phyloP scores from a whole-genome alignment of 2,888 invertebrate genomes.

The Trachelus iudaicus region DNA sequence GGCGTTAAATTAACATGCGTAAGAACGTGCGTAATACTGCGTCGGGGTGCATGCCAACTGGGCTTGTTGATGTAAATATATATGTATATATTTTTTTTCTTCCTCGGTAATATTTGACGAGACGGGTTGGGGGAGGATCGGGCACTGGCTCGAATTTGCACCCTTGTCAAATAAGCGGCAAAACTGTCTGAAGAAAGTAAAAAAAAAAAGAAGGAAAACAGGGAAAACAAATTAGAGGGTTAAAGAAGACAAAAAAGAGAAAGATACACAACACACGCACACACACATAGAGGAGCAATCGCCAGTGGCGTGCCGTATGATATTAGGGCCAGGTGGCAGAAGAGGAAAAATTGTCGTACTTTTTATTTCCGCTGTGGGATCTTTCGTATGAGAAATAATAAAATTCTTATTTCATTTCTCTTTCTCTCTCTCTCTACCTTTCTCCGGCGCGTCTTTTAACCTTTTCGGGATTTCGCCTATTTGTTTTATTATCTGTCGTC shows the following conservation, averaged over 20 bases:
- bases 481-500: background rate
- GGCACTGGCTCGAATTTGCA: constrained; percentile 28
- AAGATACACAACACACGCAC: constrained; percentile 26
- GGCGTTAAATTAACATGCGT: background rate
- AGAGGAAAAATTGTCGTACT: background rate
- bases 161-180: background rate
- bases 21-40: constrained; percentile 12
- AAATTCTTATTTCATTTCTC: background rate
- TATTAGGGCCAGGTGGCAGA: background rate
- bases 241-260: constrained; percentile 16
- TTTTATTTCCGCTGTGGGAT: background rate
- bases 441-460: background rate
- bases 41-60: background rate
- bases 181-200: background rate
- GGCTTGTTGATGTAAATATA: background rate
- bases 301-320: background rate
- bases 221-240: constrained; percentile 14
- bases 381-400: constrained; percentile 5
- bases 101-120: background rate
- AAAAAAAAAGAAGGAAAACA: constrained; percentile 5
- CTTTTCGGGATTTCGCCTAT: background rate
- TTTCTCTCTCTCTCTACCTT: background rate
- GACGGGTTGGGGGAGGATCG: constrained; percentile 18
- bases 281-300: constrained; percentile 16
- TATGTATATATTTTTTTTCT: background rate